A percentile compares a stretch with the other conserved stretches of the same genome.
Evolutionary conservation across 2,797 vertebrate species (phyloP).

Genomic region (Leuciscus waleckii): DNA sequence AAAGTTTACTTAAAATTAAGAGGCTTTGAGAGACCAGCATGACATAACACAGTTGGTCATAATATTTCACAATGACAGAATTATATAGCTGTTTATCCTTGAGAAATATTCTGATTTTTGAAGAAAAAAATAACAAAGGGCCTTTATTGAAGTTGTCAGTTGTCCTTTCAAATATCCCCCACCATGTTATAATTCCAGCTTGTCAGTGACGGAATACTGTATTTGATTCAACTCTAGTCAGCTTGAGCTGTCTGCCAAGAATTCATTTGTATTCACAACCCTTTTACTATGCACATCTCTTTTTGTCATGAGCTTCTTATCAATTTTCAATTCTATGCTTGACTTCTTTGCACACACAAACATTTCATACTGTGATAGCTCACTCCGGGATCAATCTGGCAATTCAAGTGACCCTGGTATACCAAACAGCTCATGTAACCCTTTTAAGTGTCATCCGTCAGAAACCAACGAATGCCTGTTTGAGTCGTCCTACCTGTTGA

Average conservation of each 20-base stretch:
- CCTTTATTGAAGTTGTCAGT: background rate
- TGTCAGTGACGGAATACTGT: slow-evolving; percentile 17
- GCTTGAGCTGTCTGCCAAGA: slow-evolving; percentile 32
- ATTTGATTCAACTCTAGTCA: slow-evolving; percentile 46
- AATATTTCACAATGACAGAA: slow-evolving; percentile 4
- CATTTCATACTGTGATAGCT: slow-evolving; percentile 51
- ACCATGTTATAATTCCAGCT: slow-evolving; percentile 12
- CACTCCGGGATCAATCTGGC: slow-evolving; percentile 44
- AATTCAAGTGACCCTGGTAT: slow-evolving; percentile 44
- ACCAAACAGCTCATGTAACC: slow-evolving; percentile 26
- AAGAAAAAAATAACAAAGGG: background rate
- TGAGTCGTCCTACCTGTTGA: slow-evolving; percentile 36
- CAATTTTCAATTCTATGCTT: slow-evolving; percentile 65
- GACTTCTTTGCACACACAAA: slow-evolving; percentile 60
- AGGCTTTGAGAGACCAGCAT: background rate
- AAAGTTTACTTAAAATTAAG: background rate
- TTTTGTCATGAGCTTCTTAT: slow-evolving; percentile 54
- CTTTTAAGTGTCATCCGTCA: slow-evolving; percentile 37
- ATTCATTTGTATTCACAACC: slow-evolving; percentile 61
- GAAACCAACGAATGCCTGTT: background rate
- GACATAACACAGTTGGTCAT: background rate
- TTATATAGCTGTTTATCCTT: background rate
- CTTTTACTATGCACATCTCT: slow-evolving; percentile 56
- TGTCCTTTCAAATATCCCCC: slow-evolving; percentile 4
- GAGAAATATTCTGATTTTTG: background rate